Conservation (phyloP, 2,797 vertebrate species). For the Alosa sapidissima region DNA sequence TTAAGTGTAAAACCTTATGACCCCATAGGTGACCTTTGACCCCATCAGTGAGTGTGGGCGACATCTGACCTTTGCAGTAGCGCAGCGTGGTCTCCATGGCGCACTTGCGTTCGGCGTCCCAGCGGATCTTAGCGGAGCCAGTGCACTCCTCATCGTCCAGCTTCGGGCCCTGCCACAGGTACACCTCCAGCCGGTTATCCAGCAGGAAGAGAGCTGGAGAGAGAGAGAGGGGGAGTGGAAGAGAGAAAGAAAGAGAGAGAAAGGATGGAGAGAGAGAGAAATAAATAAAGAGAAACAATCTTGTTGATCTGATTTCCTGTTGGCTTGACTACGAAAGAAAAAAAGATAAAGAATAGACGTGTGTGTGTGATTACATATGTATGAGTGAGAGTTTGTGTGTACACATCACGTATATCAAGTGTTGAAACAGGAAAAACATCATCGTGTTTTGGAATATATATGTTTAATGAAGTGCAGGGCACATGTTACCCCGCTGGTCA, state of each 20-base stretch:
- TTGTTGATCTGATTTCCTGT: too few relatives aligned
- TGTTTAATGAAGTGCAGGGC: too few relatives aligned
- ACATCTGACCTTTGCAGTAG: conserved; percentile 78
- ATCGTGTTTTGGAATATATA: too few relatives aligned
- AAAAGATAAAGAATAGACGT: too few relatives aligned
- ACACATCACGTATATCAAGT: too few relatives aligned
- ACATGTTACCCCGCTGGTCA: too few relatives aligned
- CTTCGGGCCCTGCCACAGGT: conserved; percentile 81
- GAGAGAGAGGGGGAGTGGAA: neutral
- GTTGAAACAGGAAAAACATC: too few relatives aligned
- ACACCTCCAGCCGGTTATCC: conserved; percentile 82
- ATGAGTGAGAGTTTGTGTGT: too few relatives aligned
- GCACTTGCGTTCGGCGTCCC: conserved; percentile 80
- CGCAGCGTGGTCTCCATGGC: conserved; percentile 81
- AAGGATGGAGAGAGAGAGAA: neutral
- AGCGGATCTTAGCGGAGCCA: conserved; percentile 78
- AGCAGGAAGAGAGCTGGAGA: conserved; percentile 74
- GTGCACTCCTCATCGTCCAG: conserved; percentile 71
- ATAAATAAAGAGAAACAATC: neutral
- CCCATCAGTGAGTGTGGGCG: neutral
- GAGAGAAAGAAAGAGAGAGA: neutral
- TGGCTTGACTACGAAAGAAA: too few relatives aligned
- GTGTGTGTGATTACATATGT: too few relatives aligned
- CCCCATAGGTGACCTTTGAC: neutral
- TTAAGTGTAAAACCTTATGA: too few relatives aligned